Evolutionary conservation across 2,888 invertebrate genomes (phyloP).

Genomic region (Erebia epiphron): DNA sequence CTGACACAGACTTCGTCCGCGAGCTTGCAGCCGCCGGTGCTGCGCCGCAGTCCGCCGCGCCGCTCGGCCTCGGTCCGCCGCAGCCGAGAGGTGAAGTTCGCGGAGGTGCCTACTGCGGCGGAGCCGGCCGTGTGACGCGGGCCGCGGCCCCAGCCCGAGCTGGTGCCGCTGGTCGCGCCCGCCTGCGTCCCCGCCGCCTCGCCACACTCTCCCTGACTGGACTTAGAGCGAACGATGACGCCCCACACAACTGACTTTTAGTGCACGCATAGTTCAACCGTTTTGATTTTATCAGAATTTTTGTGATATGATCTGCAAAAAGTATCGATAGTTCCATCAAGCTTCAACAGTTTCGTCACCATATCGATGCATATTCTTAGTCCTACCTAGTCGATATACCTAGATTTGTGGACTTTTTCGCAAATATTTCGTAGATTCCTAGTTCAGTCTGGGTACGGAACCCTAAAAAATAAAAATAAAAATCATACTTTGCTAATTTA

Average conservation of each 20-base stretch:
- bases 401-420: neutral
- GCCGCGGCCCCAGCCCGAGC: constrained; percentile 80
- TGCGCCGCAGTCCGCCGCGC: constrained; percentile 67
- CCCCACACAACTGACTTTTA: constrained; percentile 73
- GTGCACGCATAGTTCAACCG: constrained; percentile 25
- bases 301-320: constrained; percentile 2
- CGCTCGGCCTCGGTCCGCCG: constrained; percentile 74
- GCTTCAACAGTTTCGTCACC: neutral
- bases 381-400: neutral
- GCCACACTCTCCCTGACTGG: constrained; percentile 57
- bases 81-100: constrained; percentile 80
- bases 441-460: too few species aligned
- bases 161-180: constrained; percentile 76
- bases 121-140: constrained; percentile 77
- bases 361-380: neutral
- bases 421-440: too few species aligned
- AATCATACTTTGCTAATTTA: too few species aligned
- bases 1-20: constrained; percentile 74
- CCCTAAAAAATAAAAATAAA: too few species aligned
- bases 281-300: neutral
- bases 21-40: constrained; percentile 69
- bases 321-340: neutral
- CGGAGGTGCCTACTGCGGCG: constrained; percentile 59
- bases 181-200: constrained; percentile 45
- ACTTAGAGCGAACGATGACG: constrained; percentile 55